A percentile compares a stretch with the other conserved stretches of the same genome.
Conservation (phyloP, 2,113 vertebrate genomes). For the Macrotis lagotis region DNA sequence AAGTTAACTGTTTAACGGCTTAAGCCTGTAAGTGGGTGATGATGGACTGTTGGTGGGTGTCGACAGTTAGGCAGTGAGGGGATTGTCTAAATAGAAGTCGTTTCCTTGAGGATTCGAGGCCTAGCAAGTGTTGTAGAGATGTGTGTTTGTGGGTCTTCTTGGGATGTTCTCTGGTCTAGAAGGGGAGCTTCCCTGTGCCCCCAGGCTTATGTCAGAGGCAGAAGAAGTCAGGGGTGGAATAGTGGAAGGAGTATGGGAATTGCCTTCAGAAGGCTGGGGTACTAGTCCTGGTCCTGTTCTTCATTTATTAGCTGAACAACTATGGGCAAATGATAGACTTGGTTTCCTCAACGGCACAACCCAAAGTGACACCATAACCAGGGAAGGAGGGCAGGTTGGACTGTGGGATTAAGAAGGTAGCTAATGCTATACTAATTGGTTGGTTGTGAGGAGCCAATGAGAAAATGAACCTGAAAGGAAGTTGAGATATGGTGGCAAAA, state of each 20-base stretch:
- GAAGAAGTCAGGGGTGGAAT: not conserved
- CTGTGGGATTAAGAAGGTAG: not conserved
- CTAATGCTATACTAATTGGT: not conserved
- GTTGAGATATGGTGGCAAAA: not conserved
- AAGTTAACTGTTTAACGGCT: not conserved
- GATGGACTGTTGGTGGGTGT: not conserved
- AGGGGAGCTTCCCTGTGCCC: not conserved
- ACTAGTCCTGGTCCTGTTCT: not conserved
- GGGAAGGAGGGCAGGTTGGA: not conserved
- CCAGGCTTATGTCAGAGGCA: not conserved
- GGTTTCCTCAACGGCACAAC: not conserved
- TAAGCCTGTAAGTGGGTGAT: constrained; percentile 1
- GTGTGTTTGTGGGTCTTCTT: not conserved
- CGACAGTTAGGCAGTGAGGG: not conserved
- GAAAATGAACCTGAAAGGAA: not conserved
- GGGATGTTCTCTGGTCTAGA: not conserved
- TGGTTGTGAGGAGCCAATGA: not conserved
- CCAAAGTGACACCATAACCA: not conserved
- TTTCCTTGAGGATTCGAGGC: not conserved
- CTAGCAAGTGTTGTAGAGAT: not conserved
- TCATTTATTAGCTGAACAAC: not conserved
- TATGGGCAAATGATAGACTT: not conserved
- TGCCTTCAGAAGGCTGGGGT: not conserved
- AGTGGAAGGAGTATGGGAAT: not conserved
- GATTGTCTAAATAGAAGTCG: not conserved